Evolutionary conservation across 2,797 vertebrate species (phyloP), one percentile per base, ranked within the genome.

Genomic region (Pangasius krempfi): DNA sequence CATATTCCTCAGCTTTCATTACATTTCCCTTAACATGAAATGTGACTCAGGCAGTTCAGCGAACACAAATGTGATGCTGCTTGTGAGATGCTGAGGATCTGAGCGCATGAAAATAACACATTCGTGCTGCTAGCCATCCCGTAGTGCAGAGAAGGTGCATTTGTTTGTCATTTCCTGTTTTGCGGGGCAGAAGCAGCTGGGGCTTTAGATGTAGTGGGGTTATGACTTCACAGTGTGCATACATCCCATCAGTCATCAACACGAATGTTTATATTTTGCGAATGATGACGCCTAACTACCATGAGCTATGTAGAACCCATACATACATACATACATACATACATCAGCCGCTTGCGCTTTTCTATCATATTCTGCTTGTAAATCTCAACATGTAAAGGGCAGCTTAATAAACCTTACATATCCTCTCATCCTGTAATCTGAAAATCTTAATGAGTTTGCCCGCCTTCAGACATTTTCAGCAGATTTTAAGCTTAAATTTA

Each of bases 111-210:
- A 14, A 60, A 62, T 56, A n/a, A 83, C 3, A 44, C 9, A n/a
- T n/a, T 18, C n/a, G 58, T 22, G 22, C 9, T 79, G 37, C 50
- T 18, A 44, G 70, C 52, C 37, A 62, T 33, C 54, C 66, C 18
- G 25, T 33, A 47, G 80, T 3, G 5, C 56, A 54, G 14, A 64
- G 33, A 50, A 58, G 27, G 40, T 73, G 37, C 62, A n/a, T 87
- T 87, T 70, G 62, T 70, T 56, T 50, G 3, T 18, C 37, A 10
- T 64, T 83, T 66, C 81, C 81, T 64, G 58, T 64, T 64, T 44
- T 47, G 25, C 7, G 22, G 22, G 33, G 60, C 20, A 80, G 78
- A 16, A 68, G 40, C 76, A n/a, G 47, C 30, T 58, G 25, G 16
- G 33, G 79, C 37, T 54, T 44, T 76, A 58, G 70, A 16, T 52